Base-by-base conservation (phyloP, 2,113 vertebrate genomes). In the Pangasianodon gigas region DNA sequence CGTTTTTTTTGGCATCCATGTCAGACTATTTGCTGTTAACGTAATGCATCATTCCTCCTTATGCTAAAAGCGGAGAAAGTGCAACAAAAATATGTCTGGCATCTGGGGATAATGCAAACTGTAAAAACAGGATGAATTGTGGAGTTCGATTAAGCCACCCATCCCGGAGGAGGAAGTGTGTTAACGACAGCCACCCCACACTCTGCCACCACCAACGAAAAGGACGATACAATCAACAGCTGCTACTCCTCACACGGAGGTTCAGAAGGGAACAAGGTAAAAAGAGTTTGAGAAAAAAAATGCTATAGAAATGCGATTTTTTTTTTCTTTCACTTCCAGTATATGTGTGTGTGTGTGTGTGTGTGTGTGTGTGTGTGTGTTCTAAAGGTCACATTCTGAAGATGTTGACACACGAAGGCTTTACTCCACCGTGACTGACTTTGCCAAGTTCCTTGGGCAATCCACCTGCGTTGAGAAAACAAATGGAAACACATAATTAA, bases 391-490 rank as follows among this genome's bases (percentile, higher is more conserved):
- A 86, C 56, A 54, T 85, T 60, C 48, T 48, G 51, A n/a, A 62
- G 60, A 14, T 51, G 77, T 82, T 84, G 52, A 84, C 8, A 71
- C 37, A 18, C 37, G 7, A 83, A 92, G 21, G 46, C 52, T 93
- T 97, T 95, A 99, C 94, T 99, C 98, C 67, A 99, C 98, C 13
- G 98, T 99, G 92, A 99, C 98, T 7, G 98, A 98, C 95, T 99
- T 99, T 95, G 98, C 98, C 96, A 99, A 95, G 95, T 99, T 99
- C 96, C 98, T 97, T 92, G 98, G 98, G 85, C 97, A 99, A 95
- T 99, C 98, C 95, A 99, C 98, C 98, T 99, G 95, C 54, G 88
- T 83, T 32, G 5, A 94, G 93, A 93, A 41, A 92, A 87, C 60
- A 90, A 74, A 90, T 91, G 13, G 32, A 26, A 32, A 88, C 11